Base-by-base conservation (phyloP, 53 echinoderm and acorn worm genomes). In the Hippasteria phrygiana region DNA sequence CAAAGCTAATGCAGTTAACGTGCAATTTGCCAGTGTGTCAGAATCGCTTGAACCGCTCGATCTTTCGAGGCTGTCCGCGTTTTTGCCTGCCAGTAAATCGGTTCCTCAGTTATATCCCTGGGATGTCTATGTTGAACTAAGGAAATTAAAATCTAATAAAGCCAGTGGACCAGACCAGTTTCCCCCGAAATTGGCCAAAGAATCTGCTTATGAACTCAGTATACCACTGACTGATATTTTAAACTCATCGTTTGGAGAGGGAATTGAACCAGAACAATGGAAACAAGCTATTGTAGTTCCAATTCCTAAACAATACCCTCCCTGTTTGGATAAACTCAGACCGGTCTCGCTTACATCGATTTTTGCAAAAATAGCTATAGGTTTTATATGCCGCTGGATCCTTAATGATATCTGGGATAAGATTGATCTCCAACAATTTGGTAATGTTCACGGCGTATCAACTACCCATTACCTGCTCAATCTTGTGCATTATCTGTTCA, bases 141-240 rank as follows among this genome's bases (percentile, higher is more conserved):
- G 46, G 11, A 45, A 45, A 45, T 11, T 45, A 11, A 45, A 45
- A 45, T 5, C 46, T 45, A 11, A 11, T 45, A 45, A 45, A 45
- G 5, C 46, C 11, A 7, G 46, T 45, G 46, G 46, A 11, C 46
- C 46, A 7, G 46, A 45, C 46, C 46, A 45, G 5, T 45, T 11
- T 11, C 46, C 46, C 46, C 46, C 46, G 11, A 5, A 45, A 11
- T 11, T 45, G 46, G 46, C 11, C 11, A 56, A 45, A 45, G 46
- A 45, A 45, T 45, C 11, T 45, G 46, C 6, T 45, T 45, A 45
- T 45, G 46, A 45, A 71, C 31, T 27, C 16, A 26, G 5, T 17
- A 17, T 10, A 3, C 87, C 87, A 8, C 39, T 87, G 13, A 35
- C 87, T 8, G 35, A 73, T 34, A 87, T 38, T 36, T 34, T 70